These are phyloP conservation scores for Grantiella picta DNA, from an alignment of 2,113 vertebrate species.

Conservation along the genomic window DNA sequence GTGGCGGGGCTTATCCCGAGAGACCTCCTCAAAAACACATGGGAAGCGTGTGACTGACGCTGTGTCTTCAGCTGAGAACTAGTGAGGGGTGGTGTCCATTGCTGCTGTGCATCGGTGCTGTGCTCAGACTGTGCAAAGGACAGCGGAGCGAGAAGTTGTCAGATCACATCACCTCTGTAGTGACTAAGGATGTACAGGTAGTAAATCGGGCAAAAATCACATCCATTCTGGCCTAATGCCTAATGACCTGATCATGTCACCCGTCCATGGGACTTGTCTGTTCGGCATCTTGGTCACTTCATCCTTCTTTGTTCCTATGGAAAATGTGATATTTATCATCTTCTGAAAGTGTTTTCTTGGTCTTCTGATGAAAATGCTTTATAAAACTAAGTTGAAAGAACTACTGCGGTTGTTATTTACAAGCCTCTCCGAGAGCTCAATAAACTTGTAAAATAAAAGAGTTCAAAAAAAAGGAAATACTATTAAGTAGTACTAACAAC, in stretches of 20 bases:
- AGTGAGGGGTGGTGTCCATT: rapidly evolving
- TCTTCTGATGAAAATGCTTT: not conserved
- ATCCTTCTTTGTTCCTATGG: not conserved
- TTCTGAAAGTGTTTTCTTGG: not conserved
- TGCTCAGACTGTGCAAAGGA: not conserved
- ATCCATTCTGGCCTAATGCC: not conserved
- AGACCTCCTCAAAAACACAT: rapidly evolving
- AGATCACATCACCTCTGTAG: not conserved
- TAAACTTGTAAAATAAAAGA: not conserved
- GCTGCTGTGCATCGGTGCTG: not conserved
- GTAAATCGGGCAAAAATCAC: not conserved
- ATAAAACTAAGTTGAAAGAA: not conserved
- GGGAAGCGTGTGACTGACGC: rapidly evolving
- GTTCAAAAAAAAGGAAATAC: not conserved
- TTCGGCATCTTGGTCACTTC: not conserved
- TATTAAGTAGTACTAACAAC: not conserved
- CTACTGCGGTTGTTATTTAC: not conserved
- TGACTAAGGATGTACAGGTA: not conserved
- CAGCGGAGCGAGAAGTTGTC: not conserved
- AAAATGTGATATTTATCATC: not conserved
- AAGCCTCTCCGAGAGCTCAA: not conserved
- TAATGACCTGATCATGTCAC: not conserved
- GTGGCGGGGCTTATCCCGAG: not conserved
- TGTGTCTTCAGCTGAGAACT: too few relatives aligned
- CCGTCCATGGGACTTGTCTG: not conserved